These are phyloP conservation scores for Copsychus sechellarum DNA, from an alignment of 2,113 vertebrate genomes.

Conservation along the genomic window DNA sequence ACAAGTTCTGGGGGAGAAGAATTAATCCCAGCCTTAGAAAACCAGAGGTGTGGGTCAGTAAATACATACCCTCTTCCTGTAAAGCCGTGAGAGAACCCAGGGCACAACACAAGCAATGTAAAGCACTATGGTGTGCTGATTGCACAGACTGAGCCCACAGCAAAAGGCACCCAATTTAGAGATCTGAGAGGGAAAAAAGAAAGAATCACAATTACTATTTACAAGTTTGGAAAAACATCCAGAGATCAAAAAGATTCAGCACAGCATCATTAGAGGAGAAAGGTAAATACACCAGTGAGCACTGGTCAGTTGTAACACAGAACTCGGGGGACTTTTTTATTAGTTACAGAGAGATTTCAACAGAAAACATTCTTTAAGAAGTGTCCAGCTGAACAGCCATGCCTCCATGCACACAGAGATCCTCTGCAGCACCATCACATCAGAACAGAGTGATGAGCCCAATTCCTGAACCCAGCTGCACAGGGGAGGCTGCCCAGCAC, in stretches of 20 bases:
- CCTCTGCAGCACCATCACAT: background rate
- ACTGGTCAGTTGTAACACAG: rapidly evolving
- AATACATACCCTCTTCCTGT: constrained; percentile 76
- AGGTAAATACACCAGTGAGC: background rate
- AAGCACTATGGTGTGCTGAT: constrained; percentile 92
- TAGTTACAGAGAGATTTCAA: background rate
- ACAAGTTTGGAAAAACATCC: background rate
- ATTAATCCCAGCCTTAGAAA: background rate
- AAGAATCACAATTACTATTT: background rate
- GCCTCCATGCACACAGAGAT: background rate
- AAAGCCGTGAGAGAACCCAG: constrained; percentile 85
- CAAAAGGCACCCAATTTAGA: constrained; percentile 87
- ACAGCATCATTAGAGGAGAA: background rate
- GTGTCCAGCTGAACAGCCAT: background rate
- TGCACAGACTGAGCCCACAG: constrained; percentile 93
- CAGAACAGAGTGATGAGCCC: background rate
- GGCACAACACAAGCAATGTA: constrained; percentile 84
- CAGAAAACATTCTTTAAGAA: background rate
- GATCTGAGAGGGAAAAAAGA: constrained; percentile 73
- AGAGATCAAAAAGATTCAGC: background rate
- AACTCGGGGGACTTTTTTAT: rapidly evolving
- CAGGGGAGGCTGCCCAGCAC: background rate
- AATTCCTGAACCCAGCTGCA: no score
- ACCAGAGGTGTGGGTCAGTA: background rate
- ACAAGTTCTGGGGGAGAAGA: background rate